Conservation (phyloP, 2,113 vertebrate species). For the Callopanchax toddi region DNA sequence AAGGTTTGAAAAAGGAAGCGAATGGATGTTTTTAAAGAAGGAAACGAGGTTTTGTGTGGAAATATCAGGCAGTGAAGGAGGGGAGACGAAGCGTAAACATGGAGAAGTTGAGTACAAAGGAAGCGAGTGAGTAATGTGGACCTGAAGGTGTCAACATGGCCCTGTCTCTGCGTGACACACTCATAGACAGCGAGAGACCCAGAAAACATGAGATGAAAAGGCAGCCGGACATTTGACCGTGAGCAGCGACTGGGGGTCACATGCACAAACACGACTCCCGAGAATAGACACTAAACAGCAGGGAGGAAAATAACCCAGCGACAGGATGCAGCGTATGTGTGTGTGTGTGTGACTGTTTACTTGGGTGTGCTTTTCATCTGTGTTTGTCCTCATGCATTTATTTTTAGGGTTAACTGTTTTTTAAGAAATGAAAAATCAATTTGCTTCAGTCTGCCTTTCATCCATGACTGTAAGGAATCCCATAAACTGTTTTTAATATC, state of each 20-base stretch:
- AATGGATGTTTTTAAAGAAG: too few relatives aligned
- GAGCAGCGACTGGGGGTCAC: constrained; percentile 51
- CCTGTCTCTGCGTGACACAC: constrained; percentile 32
- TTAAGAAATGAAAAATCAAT: constrained; percentile 25
- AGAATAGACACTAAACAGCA: constrained; percentile 72
- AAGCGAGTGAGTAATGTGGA: constrained; percentile 15
- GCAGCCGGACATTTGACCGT: constrained; percentile 53
- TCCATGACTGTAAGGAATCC: constrained; percentile 34
- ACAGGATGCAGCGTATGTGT: constrained; percentile 37
- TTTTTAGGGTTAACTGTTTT: constrained; percentile 22
- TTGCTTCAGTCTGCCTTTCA: constrained; percentile 25
- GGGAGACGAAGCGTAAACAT: background rate
- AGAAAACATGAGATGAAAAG: constrained; percentile 43
- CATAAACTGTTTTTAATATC: constrained; percentile 35
- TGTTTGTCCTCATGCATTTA: constrained; percentile 7
- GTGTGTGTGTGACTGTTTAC: constrained; percentile 2
- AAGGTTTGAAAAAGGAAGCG: too few relatives aligned
- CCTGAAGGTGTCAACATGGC: constrained; percentile 20
- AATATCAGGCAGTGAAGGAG: too few relatives aligned
- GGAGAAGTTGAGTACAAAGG: too few relatives aligned
- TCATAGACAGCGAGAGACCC: constrained; percentile 21
- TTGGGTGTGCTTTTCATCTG: constrained; percentile 1
- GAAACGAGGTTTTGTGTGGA: too few relatives aligned
- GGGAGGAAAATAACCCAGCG: constrained; percentile 64
- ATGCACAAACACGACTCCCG: constrained; percentile 59